These are phyloP conservation scores for Spodoptera exigua DNA, from an alignment of 2,888 invertebrate genomes.

Conservation along the genomic window DNA sequence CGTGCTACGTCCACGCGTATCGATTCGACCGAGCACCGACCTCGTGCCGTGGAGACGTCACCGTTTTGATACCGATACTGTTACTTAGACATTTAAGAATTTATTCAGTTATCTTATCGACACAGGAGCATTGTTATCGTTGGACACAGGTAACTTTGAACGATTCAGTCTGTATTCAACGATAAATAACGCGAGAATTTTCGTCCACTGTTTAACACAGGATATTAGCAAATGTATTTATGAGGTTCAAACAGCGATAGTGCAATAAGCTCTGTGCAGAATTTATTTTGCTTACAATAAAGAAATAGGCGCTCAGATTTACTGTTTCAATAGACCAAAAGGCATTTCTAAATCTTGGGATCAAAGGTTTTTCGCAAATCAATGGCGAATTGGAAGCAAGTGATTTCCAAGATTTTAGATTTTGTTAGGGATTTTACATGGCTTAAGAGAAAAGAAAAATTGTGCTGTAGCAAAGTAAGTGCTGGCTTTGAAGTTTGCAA, in stretches of 20 bases:
- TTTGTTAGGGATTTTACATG: too few species aligned
- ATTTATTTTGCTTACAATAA: conserved; percentile 28
- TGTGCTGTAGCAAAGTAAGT: too few species aligned
- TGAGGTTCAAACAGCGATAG: conserved; percentile 1
- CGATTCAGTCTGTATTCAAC: conserved; percentile 22
- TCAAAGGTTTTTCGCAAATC: conserved; percentile 30
- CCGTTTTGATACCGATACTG: conserved; percentile 56
- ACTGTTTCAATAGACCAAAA: conserved; percentile 17
- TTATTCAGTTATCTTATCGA: conserved; percentile 50
- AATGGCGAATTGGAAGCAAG: conserved; percentile 2
- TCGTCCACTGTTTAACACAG: not conserved
- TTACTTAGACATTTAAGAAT: conserved; percentile 42
- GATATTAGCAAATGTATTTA: conserved; percentile 1
- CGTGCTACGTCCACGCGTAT: conserved; percentile 67
- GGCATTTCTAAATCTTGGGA: conserved; percentile 25
- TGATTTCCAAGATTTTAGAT: conserved; percentile 5
- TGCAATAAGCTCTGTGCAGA: conserved; percentile 6
- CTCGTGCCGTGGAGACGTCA: conserved; percentile 69
- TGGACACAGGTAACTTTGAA: conserved; percentile 19
- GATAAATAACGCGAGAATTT: not conserved
- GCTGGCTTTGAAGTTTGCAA: not conserved
- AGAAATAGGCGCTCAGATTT: conserved; percentile 24
- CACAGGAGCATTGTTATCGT: conserved; percentile 30
- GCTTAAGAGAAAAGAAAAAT: too few species aligned
- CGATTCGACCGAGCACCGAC: conserved; percentile 75